These are phyloP conservation scores for Neocrepidodera transversa DNA, from an alignment of 2,888 invertebrate genomes.

Conservation along the genomic window DNA sequence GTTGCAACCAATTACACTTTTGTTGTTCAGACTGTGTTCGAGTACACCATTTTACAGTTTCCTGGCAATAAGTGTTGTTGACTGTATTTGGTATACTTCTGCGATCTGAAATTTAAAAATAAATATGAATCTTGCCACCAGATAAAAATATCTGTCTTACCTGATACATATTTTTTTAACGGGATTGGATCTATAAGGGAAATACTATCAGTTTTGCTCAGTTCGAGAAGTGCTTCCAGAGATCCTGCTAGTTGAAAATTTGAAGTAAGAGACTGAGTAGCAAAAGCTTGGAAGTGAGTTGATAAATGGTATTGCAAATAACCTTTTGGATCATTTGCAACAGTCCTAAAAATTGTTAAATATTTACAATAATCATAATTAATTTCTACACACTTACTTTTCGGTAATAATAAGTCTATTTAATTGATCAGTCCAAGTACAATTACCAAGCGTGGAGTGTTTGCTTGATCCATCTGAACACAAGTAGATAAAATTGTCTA, in stretches of 20 bases:
- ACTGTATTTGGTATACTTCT: constrained; percentile 40
- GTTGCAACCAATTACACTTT: constrained; percentile 69
- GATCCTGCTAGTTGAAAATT: constrained; percentile 4
- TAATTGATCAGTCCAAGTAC: constrained; percentile 70
- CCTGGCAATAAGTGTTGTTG: constrained; percentile 45
- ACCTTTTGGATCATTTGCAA: not conserved
- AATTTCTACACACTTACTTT: no score
- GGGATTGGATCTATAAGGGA: constrained; percentile 29
- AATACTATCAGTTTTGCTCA: constrained; percentile 33
- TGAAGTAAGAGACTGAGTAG: not conserved
- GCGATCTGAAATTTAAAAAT: constrained; percentile 28
- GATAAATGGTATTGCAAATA: constrained; percentile 9
- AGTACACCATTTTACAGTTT: constrained; percentile 68
- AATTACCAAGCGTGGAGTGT: constrained; percentile 59
- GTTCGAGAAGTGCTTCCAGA: constrained; percentile 33
- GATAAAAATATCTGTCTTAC: constrained; percentile 30
- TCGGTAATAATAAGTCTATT: constrained; percentile 66
- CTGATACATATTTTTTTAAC: constrained; percentile 38
- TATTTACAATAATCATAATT: no score
- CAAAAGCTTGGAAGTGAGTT: not conserved
- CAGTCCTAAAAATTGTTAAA: constrained; percentile 21
- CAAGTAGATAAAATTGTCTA: constrained; percentile 48
- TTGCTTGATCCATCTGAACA: constrained; percentile 53
- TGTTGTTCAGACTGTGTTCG: constrained; percentile 61
- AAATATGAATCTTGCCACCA: not conserved